Percentiles rank a stretch among this genome's conserved stretches.
Conservation (phyloP, 2,113 vertebrate genomes). For the Melanostigma gelatinosum region DNA sequence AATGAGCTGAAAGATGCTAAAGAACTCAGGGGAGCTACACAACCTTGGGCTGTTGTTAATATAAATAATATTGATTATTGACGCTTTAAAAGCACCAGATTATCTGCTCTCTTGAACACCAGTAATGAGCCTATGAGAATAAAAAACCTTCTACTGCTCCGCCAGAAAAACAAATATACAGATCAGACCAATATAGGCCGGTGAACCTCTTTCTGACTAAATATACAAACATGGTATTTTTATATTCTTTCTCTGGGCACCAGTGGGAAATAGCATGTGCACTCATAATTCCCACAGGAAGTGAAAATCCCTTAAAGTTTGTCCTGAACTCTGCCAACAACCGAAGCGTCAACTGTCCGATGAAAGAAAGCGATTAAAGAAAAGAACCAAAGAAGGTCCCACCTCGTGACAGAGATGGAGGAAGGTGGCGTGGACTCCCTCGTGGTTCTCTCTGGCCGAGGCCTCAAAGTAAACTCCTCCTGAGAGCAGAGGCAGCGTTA, state of each 20-base stretch:
- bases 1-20: not conserved
- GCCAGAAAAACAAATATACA: slow-evolving; percentile 41
- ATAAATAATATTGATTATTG: not conserved
- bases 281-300: slow-evolving; percentile 32
- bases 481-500: slow-evolving; percentile 47
- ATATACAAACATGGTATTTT: slow-evolving; percentile 17
- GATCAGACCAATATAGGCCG: not conserved
- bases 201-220: not conserved
- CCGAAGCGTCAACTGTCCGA: not conserved
- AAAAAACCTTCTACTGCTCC: not conserved
- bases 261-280: not conserved
- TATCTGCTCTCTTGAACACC: not conserved
- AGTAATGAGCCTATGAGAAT: not conserved
- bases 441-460: slow-evolving; percentile 91
- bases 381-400: slow-evolving; percentile 4
- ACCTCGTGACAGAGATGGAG: slow-evolving; percentile 91
- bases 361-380: not conserved
- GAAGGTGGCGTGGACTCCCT: slow-evolving; percentile 89
- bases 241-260: slow-evolving; percentile 4
- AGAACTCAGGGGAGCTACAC: not conserved
- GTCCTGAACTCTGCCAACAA: not conserved
- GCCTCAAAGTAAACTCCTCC: slow-evolving; percentile 87
- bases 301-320: not conserved
- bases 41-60: too few relatives aligned
- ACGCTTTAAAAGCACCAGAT: not conserved